Base-by-base conservation (phyloP, 2,888 invertebrate species). In the Leptopilina myrica region DNA sequence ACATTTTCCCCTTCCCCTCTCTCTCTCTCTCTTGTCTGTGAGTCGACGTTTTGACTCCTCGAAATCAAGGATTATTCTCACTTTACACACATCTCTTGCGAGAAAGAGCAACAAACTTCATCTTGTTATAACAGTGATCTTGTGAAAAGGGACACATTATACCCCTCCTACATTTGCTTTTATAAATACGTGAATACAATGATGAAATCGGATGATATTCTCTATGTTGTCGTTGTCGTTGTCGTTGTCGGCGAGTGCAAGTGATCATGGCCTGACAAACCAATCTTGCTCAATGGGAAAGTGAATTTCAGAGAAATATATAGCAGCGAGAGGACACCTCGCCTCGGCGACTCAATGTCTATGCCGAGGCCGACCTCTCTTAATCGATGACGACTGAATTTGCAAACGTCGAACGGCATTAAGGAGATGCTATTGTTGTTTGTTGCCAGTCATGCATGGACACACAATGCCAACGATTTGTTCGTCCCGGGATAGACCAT, bases 231-330 rank as follows among this genome's bases (percentile, higher is more conserved):
- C 73, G 73, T n/a, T n/a, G n/a, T n/a, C n/a, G n/a, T n/a, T n/a
- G n/a, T n/a, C n/a, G n/a, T n/a, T n/a, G 73, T 73, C 73, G 73
- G 73, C 73, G 33, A 73, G 73, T 56, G 73, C 73, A 73, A 73
- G 73, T 73, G 73, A 73, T 73, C 73, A 73, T 73, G n/a, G 73
- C 56, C 56, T 73, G 56, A 73, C 56, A 73, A 73, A 73, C 73
- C 73, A 73, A 73, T 73, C 73, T 73, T 33, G 11, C 26, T 73
- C 56, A 73, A 73, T 73, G n/a, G 73, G 56, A 56, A 73, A 14
- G 33, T 53, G 33, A 5, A 33, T 33, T 73, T 73, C 73, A 73
- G 53, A 33, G 73, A 73, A 73, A 49, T 46, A 20, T 1, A n/a
- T n/a, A n/a, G n/a, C n/a, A n/a, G n/a, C n/a, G n/a, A 14, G 14